Percentiles rank a stretch among this genome's conserved stretches.
Conservation (phyloP, 2,888 invertebrate species). For the Drosophila quasianomalipes region DNA sequence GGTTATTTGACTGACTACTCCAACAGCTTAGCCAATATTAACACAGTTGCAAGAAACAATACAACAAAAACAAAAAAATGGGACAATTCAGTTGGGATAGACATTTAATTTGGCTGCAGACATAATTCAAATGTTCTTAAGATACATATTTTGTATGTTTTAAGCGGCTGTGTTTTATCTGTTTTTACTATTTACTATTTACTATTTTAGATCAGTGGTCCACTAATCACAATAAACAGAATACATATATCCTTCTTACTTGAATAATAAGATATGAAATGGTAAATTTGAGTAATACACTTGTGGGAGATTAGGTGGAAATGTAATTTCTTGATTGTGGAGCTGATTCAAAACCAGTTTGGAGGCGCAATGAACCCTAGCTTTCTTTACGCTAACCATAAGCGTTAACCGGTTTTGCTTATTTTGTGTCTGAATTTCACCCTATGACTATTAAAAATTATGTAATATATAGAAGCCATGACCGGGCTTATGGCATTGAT, state of each 20-base stretch:
- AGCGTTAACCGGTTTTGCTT: constrained; percentile 56
- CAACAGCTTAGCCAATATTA: constrained; percentile 50
- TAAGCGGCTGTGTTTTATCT: background rate
- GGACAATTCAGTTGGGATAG: background rate
- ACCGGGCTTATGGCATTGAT: constrained; percentile 13
- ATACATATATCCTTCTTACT: background rate
- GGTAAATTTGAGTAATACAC: background rate
- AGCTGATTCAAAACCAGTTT: constrained; percentile 23
- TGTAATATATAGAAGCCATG: constrained; percentile 20
- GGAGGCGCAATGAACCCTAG: constrained; percentile 44
- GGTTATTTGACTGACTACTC: background rate
- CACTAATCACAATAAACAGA: background rate
- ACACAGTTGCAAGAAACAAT: constrained; percentile 49
- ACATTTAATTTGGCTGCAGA: background rate
- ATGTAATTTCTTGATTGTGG: background rate
- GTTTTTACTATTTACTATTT: background rate
- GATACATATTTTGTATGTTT: background rate
- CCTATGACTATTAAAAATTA: constrained; percentile 3
- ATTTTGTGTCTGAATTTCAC: constrained; percentile 5
- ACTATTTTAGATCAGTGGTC: background rate
- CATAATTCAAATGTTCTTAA: background rate
- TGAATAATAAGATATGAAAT: background rate
- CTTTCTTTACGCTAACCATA: constrained; percentile 38
- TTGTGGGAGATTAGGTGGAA: background rate
- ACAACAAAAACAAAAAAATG: constrained; percentile 5